Evolutionary conservation across 2,797 vertebrate genomes (phyloP).

Genomic region (Gallinago nigripennis): DNA sequence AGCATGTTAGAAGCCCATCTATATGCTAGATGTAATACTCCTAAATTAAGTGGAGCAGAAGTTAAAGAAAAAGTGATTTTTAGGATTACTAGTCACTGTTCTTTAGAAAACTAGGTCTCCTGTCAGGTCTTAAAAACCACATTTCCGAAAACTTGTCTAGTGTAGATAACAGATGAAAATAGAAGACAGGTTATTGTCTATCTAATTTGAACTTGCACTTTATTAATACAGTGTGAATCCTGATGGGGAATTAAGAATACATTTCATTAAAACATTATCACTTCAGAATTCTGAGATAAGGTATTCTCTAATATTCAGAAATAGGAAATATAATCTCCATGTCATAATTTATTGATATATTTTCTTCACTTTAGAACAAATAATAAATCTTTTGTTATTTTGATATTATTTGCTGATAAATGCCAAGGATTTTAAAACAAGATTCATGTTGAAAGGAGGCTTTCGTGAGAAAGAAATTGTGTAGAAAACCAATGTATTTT

Average conservation of each 20-base stretch:
- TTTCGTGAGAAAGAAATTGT: not conserved
- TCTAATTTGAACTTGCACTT: not conserved
- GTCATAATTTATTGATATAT: not conserved
- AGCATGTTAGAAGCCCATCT: not conserved
- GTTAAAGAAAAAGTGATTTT: not conserved
- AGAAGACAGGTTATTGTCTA: not conserved
- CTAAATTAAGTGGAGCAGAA: not conserved
- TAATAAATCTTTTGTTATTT: not conserved
- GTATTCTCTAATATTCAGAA: not conserved
- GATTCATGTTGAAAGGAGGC: fast-evolving
- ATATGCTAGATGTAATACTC: not conserved
- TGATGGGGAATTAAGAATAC: not conserved
- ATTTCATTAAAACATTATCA: not conserved
- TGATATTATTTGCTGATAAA: not conserved
- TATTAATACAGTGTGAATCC: not conserved
- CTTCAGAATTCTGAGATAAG: not conserved
- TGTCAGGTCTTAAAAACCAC: not conserved
- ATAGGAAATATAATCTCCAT: not conserved
- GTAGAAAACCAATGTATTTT: not conserved
- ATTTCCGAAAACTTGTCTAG: not conserved
- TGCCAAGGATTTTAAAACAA: not conserved
- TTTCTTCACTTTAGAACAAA: not conserved
- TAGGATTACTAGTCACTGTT: not conserved
- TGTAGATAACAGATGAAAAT: not conserved
- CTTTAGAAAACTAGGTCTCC: not conserved